Evolutionary conservation across 2,888 invertebrate species (phyloP).

Genomic region (Tachina fera): DNA sequence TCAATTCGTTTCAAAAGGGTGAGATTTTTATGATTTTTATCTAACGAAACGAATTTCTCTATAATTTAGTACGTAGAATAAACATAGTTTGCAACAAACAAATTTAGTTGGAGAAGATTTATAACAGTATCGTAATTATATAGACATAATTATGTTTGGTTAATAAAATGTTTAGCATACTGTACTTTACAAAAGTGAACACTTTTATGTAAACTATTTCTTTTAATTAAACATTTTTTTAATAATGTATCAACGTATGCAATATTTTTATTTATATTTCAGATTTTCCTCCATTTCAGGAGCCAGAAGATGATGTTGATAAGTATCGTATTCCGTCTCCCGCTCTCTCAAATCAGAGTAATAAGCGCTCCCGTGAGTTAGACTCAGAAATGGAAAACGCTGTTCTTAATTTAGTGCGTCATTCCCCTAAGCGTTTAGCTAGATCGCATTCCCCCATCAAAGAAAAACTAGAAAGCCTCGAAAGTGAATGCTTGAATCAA

Average conservation of each 20-base stretch:
- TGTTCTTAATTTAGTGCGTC: slow-evolving; percentile 78
- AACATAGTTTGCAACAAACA: not conserved
- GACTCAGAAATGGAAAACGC: slow-evolving; percentile 75
- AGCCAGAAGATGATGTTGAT: slow-evolving; percentile 68
- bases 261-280: slow-evolving; percentile 69
- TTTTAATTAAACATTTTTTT: not conserved
- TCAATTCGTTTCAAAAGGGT: slow-evolving; percentile 45
- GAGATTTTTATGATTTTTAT: slow-evolving; percentile 57
- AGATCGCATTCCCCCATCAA: slow-evolving; percentile 58
- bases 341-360: slow-evolving; percentile 78
- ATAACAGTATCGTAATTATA: not conserved
- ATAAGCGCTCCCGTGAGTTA: slow-evolving; percentile 76
- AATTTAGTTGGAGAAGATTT: slow-evolving; percentile 9
- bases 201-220: too few relatives aligned
- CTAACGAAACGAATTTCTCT: slow-evolving; percentile 60
- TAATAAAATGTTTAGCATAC: not conserved
- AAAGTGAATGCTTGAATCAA: slow-evolving; percentile 52
- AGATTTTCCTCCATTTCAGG: slow-evolving; percentile 78
- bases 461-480: slow-evolving; percentile 26
- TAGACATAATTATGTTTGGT: not conserved
- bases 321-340: slow-evolving; percentile 73
- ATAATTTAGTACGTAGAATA: slow-evolving; percentile 41
- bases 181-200: slow-evolving; percentile 9
- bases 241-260: not conserved
- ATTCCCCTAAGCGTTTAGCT: slow-evolving; percentile 75